A percentile compares a stretch with the other conserved stretches of the same genome.
Conservation (phyloP, 2,797 vertebrate species). For the Cirrhinus molitorella region DNA sequence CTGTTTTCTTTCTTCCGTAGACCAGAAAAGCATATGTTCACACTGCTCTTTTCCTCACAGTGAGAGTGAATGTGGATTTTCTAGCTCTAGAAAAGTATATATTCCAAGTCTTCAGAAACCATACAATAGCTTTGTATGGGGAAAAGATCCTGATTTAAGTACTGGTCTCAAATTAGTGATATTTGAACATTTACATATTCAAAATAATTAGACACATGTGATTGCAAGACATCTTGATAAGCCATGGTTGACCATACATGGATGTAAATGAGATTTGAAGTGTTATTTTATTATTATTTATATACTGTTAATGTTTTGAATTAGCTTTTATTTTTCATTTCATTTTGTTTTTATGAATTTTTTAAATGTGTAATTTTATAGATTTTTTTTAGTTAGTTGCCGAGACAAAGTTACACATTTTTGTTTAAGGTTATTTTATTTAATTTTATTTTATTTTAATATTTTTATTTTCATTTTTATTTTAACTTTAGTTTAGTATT, state of each 20-base stretch:
- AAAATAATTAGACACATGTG: neutral
- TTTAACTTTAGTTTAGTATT: neutral
- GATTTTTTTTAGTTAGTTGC: too few species aligned
- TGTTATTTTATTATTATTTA: neutral
- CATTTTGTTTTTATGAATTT: too few species aligned
- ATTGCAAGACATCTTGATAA: too few species aligned
- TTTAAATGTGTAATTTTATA: too few species aligned
- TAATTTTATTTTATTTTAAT: neutral
- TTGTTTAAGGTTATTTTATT: neutral
- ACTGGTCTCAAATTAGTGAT: neutral
- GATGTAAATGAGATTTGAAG: neutral
- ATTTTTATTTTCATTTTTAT: neutral
- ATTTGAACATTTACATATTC: neutral
- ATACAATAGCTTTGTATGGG: neutral
- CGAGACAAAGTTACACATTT: too few species aligned
- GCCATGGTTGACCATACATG: too few species aligned
- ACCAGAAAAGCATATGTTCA: neutral
- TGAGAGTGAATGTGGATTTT: neutral
- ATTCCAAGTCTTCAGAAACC: too few species aligned
- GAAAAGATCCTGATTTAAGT: neutral
- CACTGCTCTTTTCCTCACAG: neutral
- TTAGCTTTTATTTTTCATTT: neutral
- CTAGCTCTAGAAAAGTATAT: too few species aligned
- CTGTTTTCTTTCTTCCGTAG: neutral
- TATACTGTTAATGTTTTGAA: neutral